A percentile compares a stretch with the other conserved stretches of the same genome.
Conservation (phyloP, 2,113 vertebrate species). For the Prunella fulvescens region DNA sequence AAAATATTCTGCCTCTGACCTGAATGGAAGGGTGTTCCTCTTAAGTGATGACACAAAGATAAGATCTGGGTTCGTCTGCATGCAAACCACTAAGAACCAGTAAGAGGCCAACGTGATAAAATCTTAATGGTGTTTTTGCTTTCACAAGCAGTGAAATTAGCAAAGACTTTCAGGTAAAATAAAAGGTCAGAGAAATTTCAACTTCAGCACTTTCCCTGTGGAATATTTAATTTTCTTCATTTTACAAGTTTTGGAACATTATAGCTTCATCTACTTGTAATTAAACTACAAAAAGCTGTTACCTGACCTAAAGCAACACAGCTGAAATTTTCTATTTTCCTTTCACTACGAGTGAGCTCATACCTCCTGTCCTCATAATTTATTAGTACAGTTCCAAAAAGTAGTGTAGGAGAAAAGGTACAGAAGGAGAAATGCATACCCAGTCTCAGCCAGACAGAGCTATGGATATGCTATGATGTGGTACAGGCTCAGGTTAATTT, state of each 20-base stretch:
- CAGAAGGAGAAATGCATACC: background rate
- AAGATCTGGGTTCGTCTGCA: background rate
- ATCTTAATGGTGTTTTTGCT: background rate
- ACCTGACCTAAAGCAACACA: background rate
- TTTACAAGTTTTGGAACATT: background rate
- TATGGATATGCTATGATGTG: background rate
- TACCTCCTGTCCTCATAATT: background rate
- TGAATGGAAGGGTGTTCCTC: background rate
- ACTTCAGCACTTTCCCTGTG: background rate
- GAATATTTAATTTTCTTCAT: background rate
- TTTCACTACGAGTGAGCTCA: background rate
- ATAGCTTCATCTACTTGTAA: background rate
- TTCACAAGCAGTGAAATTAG: background rate
- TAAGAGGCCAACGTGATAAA: background rate
- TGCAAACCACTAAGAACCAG: background rate
- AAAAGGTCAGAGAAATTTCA: background rate
- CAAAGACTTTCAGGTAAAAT: background rate
- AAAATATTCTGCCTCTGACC: background rate
- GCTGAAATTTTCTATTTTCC: background rate
- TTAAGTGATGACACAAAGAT: fast-evolving
- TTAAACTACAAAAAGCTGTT: background rate
- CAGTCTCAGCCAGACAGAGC: background rate
- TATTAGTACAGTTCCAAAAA: background rate
- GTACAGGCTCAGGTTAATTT: background rate
- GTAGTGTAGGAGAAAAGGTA: background rate